phyloP scores from a whole-genome alignment of 2,888 invertebrate species.

The Amblyteles armatorius region DNA sequence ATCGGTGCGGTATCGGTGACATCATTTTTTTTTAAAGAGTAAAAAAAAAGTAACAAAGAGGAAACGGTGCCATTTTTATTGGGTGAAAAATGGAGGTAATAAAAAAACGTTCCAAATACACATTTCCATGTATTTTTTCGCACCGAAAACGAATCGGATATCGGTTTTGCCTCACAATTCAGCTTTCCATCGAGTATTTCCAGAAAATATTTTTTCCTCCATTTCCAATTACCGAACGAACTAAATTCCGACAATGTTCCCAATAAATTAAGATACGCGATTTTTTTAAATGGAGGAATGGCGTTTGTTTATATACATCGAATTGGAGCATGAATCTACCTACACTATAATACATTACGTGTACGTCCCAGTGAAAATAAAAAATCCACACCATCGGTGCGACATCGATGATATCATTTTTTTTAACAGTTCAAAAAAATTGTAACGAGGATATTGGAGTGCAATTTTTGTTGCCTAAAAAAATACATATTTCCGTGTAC shows the following conservation, averaged over 20 bases:
- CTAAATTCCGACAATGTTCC: not conserved
- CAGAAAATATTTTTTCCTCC: not conserved
- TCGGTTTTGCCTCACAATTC: not conserved
- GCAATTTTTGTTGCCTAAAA: not conserved
- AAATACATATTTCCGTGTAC: not conserved
- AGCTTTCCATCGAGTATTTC: not conserved
- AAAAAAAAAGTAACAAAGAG: no score
- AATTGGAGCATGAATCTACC: slow-evolving; percentile 4
- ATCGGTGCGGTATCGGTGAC: not conserved
- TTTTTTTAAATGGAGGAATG: no score
- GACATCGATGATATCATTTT: not conserved
- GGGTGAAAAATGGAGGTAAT: not conserved
- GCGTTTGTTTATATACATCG: no score
- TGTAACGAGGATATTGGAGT: no score
- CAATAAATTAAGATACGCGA: not conserved
- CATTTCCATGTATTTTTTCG: not conserved
- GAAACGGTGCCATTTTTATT: not conserved
- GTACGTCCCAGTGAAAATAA: not conserved
- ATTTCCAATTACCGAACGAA: not conserved
- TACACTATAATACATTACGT: not conserved
- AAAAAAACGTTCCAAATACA: not conserved
- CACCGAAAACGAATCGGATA: not conserved
- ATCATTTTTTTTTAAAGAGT: no score
- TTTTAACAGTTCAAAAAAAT: no score
- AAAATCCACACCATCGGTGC: not conserved